Percentiles rank a stretch among this genome's conserved stretches.
Evolutionary conservation across 2,888 invertebrate species (phyloP).

Genomic region (Chouioia cunea): DNA sequence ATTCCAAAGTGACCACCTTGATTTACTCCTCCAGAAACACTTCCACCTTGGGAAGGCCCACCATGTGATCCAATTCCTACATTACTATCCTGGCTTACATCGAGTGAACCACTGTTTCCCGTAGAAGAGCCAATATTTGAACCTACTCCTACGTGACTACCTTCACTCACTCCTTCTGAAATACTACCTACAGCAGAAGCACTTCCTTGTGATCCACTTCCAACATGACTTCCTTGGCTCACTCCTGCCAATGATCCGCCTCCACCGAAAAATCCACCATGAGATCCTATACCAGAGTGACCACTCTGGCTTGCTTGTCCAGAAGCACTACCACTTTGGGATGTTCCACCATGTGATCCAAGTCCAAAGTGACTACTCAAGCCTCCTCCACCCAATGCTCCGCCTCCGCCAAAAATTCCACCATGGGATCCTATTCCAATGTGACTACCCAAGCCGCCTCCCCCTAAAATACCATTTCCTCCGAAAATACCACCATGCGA

Average conservation of each 20-base stretch:
- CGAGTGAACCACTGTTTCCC: too few relatives aligned
- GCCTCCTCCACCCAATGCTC: background rate
- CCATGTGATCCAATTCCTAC: background rate
- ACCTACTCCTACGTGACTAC: too few relatives aligned
- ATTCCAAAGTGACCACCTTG: slow-evolving; percentile 19
- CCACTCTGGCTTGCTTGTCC: background rate
- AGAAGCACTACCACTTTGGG: background rate
- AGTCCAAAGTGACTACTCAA: too few relatives aligned
- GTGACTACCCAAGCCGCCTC: too few relatives aligned
- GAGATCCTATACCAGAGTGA: slow-evolving; percentile 2
- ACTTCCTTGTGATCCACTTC: too few relatives aligned
- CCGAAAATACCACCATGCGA: background rate
- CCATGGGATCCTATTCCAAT: background rate
- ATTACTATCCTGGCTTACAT: too few relatives aligned
- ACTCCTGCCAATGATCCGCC: too few relatives aligned
- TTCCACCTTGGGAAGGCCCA: background rate
- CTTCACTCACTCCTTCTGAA: background rate
- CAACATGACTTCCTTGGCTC: too few relatives aligned
- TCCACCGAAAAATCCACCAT: background rate
- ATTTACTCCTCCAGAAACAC: background rate
- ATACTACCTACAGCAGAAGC: background rate
- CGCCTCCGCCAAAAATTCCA: background rate
- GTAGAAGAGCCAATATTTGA: too few relatives aligned
- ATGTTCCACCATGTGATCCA: background rate
- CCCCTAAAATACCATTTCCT: background rate